Percentiles rank a stretch among this genome's conserved stretches.
Evolutionary conservation across 35 echinoderm and acorn worm genomes (phyloP).

Genomic region (Apostichopus japonicus): DNA sequence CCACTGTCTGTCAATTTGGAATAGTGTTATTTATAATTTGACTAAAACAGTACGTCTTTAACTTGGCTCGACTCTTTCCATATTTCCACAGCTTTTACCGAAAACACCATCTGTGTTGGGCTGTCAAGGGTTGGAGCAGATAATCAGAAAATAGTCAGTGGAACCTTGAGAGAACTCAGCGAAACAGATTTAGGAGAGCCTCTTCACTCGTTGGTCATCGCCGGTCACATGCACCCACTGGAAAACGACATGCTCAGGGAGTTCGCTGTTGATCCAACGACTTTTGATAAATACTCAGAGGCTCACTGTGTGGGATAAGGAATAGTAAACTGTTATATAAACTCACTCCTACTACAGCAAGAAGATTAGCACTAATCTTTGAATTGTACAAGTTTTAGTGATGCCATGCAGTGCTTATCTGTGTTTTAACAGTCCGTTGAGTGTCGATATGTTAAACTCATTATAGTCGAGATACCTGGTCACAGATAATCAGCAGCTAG

Average conservation of each 20-base stretch:
- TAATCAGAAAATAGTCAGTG: conserved; percentile 77
- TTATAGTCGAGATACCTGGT: too few species aligned
- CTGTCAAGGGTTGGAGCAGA: conserved; percentile 87
- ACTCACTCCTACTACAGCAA: too few species aligned
- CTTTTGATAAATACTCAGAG: conserved; percentile 77
- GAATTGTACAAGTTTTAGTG: too few species aligned
- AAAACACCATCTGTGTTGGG: conserved; percentile 94
- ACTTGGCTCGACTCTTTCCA: too few species aligned
- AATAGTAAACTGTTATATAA: background rate
- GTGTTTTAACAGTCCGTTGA: too few species aligned
- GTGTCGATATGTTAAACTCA: too few species aligned
- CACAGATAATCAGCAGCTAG: too few species aligned
- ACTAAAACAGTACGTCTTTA: too few species aligned
- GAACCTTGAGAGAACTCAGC: conserved; percentile 80
- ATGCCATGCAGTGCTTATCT: too few species aligned
- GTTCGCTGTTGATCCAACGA: conserved; percentile 66
- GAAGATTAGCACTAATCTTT: too few species aligned
- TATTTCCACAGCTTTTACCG: conserved; percentile 70
- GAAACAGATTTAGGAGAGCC: conserved; percentile 87
- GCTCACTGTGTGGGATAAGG: conserved; percentile 28
- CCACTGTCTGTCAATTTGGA: too few species aligned
- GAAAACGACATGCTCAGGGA: conserved; percentile 90
- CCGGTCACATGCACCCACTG: conserved; percentile 96
- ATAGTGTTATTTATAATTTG: too few species aligned
- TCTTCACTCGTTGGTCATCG: conserved; percentile 97